A percentile compares a stretch with the other conserved stretches of the same genome.
phyloP scores from a whole-genome alignment of 2,888 invertebrate species.

The Agrotis exclamationis region DNA sequence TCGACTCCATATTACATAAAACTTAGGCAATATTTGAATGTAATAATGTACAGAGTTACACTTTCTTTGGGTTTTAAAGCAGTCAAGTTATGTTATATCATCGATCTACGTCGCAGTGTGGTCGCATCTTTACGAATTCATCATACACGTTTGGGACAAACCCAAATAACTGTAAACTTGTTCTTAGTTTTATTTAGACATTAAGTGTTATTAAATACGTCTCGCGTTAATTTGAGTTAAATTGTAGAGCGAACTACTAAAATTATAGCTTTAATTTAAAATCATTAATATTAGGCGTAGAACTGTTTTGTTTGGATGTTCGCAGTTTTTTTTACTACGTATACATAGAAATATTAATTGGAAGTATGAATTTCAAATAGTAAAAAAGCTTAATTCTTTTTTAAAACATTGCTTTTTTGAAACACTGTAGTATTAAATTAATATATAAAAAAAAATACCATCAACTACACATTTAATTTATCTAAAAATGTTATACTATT shows the following conservation, averaged over 20 bases:
- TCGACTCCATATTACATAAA: no score
- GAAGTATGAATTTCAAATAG: conserved; percentile 2
- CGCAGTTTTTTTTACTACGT: conserved; percentile 52
- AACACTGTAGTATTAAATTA: background rate
- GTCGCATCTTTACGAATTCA: conserved; percentile 37
- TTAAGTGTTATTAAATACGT: conserved; percentile 64
- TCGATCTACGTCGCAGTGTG: conserved; percentile 18
- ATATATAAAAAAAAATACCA: background rate
- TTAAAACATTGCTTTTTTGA: background rate
- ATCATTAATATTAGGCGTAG: conserved; percentile 60
- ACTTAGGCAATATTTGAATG: no score
- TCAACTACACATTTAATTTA: background rate
- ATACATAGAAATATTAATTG: background rate
- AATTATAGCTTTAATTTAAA: conserved; percentile 67
- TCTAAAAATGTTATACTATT: background rate
- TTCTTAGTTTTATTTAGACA: conserved; percentile 60
- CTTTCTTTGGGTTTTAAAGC: no score
- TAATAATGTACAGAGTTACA: no score
- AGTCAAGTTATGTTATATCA: no score
- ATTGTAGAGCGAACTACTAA: conserved; percentile 61
- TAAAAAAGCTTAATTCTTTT: background rate
- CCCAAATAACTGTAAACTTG: conserved; percentile 43
- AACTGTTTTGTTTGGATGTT: conserved; percentile 59
- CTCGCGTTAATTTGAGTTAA: conserved; percentile 61
- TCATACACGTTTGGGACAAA: conserved; percentile 51